Evolutionary conservation across 1,140 invertebrate species (phyloP), one percentile per base, ranked within the genome.

Genomic region (Drosophila triauraria): DNA sequence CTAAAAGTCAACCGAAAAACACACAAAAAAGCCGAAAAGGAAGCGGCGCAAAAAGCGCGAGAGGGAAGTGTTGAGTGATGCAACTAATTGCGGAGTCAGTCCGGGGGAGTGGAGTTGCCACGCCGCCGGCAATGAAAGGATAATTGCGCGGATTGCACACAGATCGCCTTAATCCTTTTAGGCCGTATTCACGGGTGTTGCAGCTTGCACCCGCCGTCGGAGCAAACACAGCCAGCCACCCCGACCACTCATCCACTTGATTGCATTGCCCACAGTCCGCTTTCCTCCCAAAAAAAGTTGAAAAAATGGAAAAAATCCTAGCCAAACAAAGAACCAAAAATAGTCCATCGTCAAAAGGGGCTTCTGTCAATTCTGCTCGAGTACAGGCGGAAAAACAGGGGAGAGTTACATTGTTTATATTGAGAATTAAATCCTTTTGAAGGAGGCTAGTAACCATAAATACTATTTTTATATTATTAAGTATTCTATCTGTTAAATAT

Each of bases 91-190:
- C 85, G 85, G 82, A 76, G 53, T 61, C 62, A 46, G 47, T 38
- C 23, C 30, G 53, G 58, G 64, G 51, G 65, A 53, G 50, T 59
- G 44, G 47, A 23, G 60, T 64, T 50, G 60, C 46, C 43, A 42
- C 50, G 54, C 74, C 54, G 74, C 56, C 74, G 80, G 64, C 82
- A 78, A 84, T 88, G 84, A 88, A 88, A 88, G 85, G 85, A 90
- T 90, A 90, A 90, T 90, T 90, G 85, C 78, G 86, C 85, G 85
- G 85, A 90, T 90, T 90, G 85, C 85, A 77, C 86, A 77, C 85
- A 91, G 85, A 90, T 90, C 85, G 85, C 85, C 85, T 90, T 90
- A 90, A 90, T 90, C 85, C 86, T 90, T 90, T 90, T 90, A 90
- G 85, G 85, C 85, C 72, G 35, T 53, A 27, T 63, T 17, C 32